Evolutionary conservation across 2,888 invertebrate species (phyloP).

Genomic region (Encarsia formosa): DNA sequence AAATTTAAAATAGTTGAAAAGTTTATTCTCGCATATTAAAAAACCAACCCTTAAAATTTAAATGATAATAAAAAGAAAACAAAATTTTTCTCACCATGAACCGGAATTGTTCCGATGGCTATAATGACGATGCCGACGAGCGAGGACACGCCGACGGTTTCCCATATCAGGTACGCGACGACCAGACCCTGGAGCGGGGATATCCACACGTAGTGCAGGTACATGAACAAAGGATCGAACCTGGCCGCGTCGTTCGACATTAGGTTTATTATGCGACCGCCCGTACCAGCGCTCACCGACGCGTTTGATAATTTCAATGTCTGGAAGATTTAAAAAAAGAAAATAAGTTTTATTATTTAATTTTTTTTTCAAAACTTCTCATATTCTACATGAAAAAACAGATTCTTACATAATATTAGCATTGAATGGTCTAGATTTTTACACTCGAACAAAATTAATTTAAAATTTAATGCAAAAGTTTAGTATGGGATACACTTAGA

Average conservation of each 20-base stretch:
- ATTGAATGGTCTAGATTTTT: too few species aligned
- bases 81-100: conserved; percentile 51
- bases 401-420: too few species aligned
- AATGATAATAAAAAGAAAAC: not conserved
- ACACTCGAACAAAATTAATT: too few species aligned
- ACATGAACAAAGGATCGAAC: conserved; percentile 68
- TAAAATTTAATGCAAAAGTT: too few species aligned
- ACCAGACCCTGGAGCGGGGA: conserved; percentile 71
- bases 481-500: too few species aligned
- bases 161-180: conserved; percentile 59
- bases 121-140: conserved; percentile 62
- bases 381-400: too few species aligned
- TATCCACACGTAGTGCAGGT: conserved; percentile 75
- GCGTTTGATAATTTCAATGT: conserved; percentile 51
- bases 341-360: too few species aligned
- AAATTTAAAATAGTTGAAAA: too few species aligned
- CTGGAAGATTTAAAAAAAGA: conserved; percentile 32
- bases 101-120: conserved; percentile 52
- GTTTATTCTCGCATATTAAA: too few species aligned
- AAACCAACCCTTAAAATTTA: not conserved
- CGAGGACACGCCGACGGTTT: conserved; percentile 55
- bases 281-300: conserved; percentile 36
- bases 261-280: conserved; percentile 73
- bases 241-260: conserved; percentile 81
- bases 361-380: too few species aligned